Percentiles rank a stretch among this genome's conserved stretches.
Conservation (phyloP, 2,888 invertebrate genomes). For the Creontiades dilutus region DNA sequence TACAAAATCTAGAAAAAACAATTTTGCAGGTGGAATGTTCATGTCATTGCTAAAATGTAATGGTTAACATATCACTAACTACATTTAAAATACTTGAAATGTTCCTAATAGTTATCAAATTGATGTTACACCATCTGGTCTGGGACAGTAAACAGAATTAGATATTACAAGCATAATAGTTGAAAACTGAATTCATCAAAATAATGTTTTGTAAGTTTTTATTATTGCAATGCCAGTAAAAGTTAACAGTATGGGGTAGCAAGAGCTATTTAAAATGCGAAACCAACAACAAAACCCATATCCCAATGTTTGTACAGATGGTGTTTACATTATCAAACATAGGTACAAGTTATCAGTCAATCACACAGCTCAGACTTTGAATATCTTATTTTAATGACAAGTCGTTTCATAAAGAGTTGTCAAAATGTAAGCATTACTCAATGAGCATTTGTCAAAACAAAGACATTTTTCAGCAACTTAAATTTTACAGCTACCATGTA, state of each 20-base stretch:
- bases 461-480: not conserved
- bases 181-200: too few relatives aligned
- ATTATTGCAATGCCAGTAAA: too few relatives aligned
- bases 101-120: not conserved
- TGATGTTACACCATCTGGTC: too few relatives aligned
- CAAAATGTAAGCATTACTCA: not conserved
- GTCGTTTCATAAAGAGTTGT: not conserved
- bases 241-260: too few relatives aligned
- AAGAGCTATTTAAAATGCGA: too few relatives aligned
- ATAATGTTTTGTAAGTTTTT: too few relatives aligned
- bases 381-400: not conserved
- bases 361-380: not conserved
- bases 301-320: too few relatives aligned
- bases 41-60: not conserved
- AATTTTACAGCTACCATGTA: too few relatives aligned
- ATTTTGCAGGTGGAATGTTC: not conserved
- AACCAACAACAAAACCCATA: too few relatives aligned
- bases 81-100: not conserved
- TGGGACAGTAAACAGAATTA: too few relatives aligned
- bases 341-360: conserved; percentile 15
- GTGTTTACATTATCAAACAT: too few relatives aligned
- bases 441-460: not conserved
- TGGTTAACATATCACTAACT: not conserved
- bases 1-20: not conserved
- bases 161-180: too few relatives aligned